A percentile compares a stretch with the other conserved stretches of the same genome.
Evolutionary conservation across 2,797 vertebrate genomes (phyloP).

Genomic region (Salarias fasciatus): DNA sequence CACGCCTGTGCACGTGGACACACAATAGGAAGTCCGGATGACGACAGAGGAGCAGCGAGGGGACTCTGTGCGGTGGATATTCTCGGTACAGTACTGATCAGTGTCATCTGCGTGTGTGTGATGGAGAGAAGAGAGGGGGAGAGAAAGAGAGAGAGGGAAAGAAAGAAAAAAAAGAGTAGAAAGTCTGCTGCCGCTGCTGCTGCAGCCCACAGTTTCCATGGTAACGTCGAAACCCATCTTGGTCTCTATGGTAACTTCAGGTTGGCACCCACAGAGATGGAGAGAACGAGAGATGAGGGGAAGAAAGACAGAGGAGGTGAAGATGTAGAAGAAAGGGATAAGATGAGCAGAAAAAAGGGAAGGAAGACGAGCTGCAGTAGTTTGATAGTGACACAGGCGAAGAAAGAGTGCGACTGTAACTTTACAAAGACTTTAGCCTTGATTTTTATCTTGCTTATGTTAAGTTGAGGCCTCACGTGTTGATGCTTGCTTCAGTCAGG

Average conservation of each 20-base stretch:
- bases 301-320: constrained; percentile 47
- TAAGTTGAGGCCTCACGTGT: not conserved
- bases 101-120: constrained; percentile 33
- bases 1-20: constrained; percentile 23
- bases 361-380: not conserved
- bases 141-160: constrained; percentile 12
- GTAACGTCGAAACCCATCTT: constrained; percentile 80
- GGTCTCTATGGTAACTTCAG: constrained; percentile 84
- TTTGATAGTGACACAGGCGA: too few relatives aligned
- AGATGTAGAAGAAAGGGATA: constrained; percentile 33
- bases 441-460: not conserved
- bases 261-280: constrained; percentile 69
- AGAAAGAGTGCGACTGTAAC: not conserved
- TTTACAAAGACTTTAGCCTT: too few relatives aligned
- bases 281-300: constrained; percentile 44
- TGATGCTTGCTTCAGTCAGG: too few relatives aligned
- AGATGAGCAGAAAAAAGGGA: constrained; percentile 23
- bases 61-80: constrained; percentile 56
- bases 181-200: constrained; percentile 21
- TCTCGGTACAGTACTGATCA: constrained; percentile 69
- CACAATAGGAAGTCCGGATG: constrained; percentile 49
- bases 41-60: constrained; percentile 59
- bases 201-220: constrained; percentile 84
- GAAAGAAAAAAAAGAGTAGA: constrained; percentile 23
- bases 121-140: constrained; percentile 9